These are phyloP conservation scores for Bembecia ichneumoniformis DNA, from an alignment of 2,888 invertebrate species.

Conservation along the genomic window DNA sequence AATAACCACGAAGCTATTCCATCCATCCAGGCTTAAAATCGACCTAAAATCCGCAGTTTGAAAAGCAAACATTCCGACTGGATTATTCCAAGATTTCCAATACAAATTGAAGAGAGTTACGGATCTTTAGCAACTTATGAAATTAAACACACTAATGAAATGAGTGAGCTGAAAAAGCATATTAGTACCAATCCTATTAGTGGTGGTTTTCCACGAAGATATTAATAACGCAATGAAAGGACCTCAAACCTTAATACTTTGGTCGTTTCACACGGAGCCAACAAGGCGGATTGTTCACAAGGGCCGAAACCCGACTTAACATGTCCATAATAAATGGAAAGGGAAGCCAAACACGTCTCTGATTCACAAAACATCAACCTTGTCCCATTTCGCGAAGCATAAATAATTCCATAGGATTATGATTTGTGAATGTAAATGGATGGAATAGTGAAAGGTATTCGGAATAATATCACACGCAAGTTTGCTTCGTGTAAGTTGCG, in stretches of 20 bases:
- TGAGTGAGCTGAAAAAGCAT: too few relatives aligned
- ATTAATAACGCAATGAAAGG: not conserved
- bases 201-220: not conserved
- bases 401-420: not conserved
- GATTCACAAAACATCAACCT: conserved; percentile 4
- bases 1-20: too few relatives aligned
- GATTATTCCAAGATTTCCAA: not conserved
- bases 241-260: not conserved
- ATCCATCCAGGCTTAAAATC: not conserved
- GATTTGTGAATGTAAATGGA: not conserved
- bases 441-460: not conserved
- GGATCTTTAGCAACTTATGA: too few relatives aligned
- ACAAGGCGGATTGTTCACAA: not conserved
- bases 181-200: too few relatives aligned
- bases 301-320: conserved; percentile 15
- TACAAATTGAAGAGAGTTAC: not conserved
- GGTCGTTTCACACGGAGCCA: conserved; percentile 1
- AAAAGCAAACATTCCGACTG: not conserved
- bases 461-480: not conserved
- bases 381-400: not conserved
- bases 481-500: too few relatives aligned
- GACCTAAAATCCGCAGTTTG: not conserved
- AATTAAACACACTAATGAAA: not conserved
- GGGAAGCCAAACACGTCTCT: conserved; percentile 13
- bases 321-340: conserved; percentile 18